Evolutionary conservation across 2,888 invertebrate genomes (phyloP).

Genomic region (Hoplodrina ambigua): DNA sequence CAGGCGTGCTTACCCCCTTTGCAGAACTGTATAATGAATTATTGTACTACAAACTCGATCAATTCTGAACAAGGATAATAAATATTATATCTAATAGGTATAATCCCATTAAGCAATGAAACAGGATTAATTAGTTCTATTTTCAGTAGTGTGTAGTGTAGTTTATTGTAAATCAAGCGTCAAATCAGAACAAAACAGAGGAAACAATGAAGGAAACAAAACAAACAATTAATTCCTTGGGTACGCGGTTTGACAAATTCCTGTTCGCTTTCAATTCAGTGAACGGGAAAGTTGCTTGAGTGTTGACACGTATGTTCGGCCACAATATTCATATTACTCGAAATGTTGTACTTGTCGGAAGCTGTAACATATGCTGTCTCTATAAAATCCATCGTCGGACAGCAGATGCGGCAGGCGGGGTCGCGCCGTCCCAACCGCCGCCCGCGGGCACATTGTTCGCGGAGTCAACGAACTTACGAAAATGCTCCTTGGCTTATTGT

Average conservation of each 20-base stretch:
- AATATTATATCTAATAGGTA: not conserved
- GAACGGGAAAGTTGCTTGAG: conserved; percentile 19
- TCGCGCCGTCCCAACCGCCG: conserved; percentile 72
- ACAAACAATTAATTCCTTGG: no score
- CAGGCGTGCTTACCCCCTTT: not conserved
- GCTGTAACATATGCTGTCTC: conserved; percentile 77
- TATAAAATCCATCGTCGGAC: conserved; percentile 81
- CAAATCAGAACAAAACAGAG: conserved; percentile 18
- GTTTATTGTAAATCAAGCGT: conserved; percentile 2
- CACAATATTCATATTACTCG: conserved; percentile 28
- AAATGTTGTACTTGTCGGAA: conserved; percentile 64
- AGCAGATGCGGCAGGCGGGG: conserved; percentile 83
- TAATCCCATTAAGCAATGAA: conserved; percentile 8
- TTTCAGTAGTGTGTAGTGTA: not conserved
- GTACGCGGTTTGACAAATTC: not conserved
- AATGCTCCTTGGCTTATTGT: conserved; percentile 87
- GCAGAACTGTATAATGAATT: not conserved
- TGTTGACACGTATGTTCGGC: conserved; percentile 5
- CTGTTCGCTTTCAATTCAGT: conserved; percentile 16
- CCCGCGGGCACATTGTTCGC: conserved; percentile 85
- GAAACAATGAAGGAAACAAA: conserved; percentile 7
- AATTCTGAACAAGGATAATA: conserved; percentile 26
- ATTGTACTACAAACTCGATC: not conserved
- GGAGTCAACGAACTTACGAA: conserved; percentile 89
- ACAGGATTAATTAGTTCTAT: conserved; percentile 16